A percentile compares a stretch with the other conserved stretches of the same genome.
Conservation (phyloP, 1,140 invertebrate species). For the Harlomillsia oculata region DNA sequence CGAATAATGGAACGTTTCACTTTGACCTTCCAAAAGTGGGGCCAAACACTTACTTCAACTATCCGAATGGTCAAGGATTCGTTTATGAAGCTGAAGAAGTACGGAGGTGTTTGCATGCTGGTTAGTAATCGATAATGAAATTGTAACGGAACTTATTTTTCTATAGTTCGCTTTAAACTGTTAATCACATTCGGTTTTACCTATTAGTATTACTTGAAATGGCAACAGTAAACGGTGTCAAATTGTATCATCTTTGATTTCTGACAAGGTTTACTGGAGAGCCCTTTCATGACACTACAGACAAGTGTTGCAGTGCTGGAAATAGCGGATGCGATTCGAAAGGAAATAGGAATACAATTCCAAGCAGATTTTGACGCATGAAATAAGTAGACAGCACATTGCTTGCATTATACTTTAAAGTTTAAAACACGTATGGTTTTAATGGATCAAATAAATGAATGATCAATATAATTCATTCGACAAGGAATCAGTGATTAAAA, state of each 20-base stretch:
- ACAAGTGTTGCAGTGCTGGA: conserved; percentile 3
- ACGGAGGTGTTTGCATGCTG: conserved; percentile 53
- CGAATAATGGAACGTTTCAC: conserved; percentile 39
- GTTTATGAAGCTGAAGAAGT: conserved; percentile 63
- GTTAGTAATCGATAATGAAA: no score
- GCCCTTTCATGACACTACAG: conserved; percentile 12
- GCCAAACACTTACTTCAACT: conserved; percentile 51
- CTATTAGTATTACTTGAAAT: background rate
- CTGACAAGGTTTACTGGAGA: conserved; percentile 18
- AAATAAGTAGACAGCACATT: no score
- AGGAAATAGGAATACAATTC: conserved; percentile 13
- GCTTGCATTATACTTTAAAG: no score
- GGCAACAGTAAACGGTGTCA: background rate
- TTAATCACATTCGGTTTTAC: no score
- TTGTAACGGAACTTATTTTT: no score
- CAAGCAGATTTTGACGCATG: conserved; percentile 13
- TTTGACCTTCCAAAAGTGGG: conserved; percentile 45
- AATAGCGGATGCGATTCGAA: conserved; percentile 17
- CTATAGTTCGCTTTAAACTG: no score
- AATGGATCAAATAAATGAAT: no score
- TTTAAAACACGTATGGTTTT: no score
- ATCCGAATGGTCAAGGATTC: conserved; percentile 50
- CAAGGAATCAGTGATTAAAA: no score
- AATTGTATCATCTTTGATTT: background rate
- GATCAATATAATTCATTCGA: no score